phyloP scores from a whole-genome alignment of 2,888 invertebrate genomes.

The Euzophera pinguis region DNA sequence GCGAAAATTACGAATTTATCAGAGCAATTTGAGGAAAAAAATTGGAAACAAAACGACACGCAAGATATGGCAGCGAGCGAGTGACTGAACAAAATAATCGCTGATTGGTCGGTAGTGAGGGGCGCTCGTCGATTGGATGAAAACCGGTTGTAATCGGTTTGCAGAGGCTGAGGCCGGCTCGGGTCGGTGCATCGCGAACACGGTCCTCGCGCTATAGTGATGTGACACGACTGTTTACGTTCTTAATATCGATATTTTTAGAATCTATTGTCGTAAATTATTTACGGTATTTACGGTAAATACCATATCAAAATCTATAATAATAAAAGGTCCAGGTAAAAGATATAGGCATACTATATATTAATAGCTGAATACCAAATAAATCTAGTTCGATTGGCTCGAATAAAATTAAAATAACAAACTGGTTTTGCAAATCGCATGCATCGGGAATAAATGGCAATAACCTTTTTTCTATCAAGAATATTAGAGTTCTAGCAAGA shows the following conservation, averaged over 20 bases:
- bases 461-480: background rate
- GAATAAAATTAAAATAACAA: background rate
- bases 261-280: no score
- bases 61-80: slow-evolving; percentile 42
- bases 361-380: background rate
- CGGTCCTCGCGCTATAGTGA: slow-evolving; percentile 47
- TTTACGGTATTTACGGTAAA: no score
- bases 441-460: background rate
- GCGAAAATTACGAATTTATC: slow-evolving; percentile 31
- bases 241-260: slow-evolving; percentile 24
- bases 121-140: slow-evolving; percentile 60
- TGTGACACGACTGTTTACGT: slow-evolving; percentile 34
- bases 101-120: slow-evolving; percentile 69
- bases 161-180: slow-evolving; percentile 65
- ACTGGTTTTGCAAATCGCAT: background rate
- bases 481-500: background rate
- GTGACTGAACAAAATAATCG: slow-evolving; percentile 57
- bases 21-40: slow-evolving; percentile 38
- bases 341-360: background rate
- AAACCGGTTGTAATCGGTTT: slow-evolving; percentile 72
- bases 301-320: no score
- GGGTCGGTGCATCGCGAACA: slow-evolving; percentile 56
- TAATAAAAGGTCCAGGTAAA: no score
- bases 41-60: slow-evolving; percentile 43
- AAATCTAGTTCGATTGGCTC: background rate